phyloP scores from a whole-genome alignment of 2,888 invertebrate species.

The Seira musarum region DNA sequence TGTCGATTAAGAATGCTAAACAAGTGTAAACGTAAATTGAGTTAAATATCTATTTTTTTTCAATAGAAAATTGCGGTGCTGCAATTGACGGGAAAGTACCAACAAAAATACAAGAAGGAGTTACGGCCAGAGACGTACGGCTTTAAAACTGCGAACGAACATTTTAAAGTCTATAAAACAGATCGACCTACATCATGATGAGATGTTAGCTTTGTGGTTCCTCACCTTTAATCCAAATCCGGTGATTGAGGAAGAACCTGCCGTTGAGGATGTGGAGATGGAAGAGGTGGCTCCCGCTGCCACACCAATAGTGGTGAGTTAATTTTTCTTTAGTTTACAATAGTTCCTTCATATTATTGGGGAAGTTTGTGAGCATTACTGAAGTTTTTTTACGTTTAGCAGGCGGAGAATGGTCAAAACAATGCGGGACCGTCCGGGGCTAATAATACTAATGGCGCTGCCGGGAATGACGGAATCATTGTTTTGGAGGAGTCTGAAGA shows the following conservation, averaged over 20 bases:
- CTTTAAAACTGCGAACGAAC: constrained; percentile 45
- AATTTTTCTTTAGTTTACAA: too few species aligned
- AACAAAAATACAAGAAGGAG: constrained; percentile 37
- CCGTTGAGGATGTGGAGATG: not conserved
- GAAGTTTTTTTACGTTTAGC: too few species aligned
- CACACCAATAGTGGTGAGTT: too few species aligned
- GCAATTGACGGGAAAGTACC: constrained; percentile 43
- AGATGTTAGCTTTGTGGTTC: constrained; percentile 35
- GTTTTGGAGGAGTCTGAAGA: constrained; percentile 43
- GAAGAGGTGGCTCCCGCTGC: constrained; percentile 5
- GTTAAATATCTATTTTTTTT: not conserved
- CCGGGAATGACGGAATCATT: constrained; percentile 1
- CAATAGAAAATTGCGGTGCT: constrained; percentile 45
- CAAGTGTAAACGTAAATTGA: not conserved
- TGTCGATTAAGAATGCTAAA: not conserved
- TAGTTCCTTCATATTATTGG: too few species aligned
- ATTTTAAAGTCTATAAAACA: constrained; percentile 44
- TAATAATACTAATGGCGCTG: constrained; percentile 7
- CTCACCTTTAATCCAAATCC: constrained; percentile 20
- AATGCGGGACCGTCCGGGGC: too few species aligned
- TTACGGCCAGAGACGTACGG: constrained; percentile 42
- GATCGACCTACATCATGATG: constrained; percentile 24
- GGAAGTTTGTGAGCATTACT: too few species aligned
- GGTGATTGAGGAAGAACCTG: constrained; percentile 8
- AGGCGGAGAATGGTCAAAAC: too few species aligned